Percentiles rank a stretch among this genome's conserved stretches.
phyloP scores from a whole-genome alignment of 2,113 vertebrate species.

The Baryphthengus martii region DNA sequence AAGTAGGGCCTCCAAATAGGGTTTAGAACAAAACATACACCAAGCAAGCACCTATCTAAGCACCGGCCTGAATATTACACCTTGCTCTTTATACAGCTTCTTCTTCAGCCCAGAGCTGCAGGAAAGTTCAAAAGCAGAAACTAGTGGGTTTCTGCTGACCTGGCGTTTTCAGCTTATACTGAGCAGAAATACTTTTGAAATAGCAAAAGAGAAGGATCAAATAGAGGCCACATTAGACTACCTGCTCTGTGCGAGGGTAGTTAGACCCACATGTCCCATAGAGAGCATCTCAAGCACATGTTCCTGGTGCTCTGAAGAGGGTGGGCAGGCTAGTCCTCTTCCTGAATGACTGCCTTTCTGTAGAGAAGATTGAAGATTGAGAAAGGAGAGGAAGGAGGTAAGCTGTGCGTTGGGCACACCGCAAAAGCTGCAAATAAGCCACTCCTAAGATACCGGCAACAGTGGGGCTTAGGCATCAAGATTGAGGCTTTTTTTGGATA shows the following conservation, averaged over 20 bases:
- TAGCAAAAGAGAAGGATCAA: not conserved
- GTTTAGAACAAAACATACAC: not conserved
- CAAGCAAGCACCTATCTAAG: not conserved
- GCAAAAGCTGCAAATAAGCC: not conserved
- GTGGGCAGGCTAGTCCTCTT: not conserved
- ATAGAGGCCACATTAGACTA: not conserved
- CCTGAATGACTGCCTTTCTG: not conserved
- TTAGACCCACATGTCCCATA: not conserved
- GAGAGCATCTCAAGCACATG: not conserved
- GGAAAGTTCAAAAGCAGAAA: not conserved
- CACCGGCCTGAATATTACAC: not conserved
- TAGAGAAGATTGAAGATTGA: not conserved
- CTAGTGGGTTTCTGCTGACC: not conserved
- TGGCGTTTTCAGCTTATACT: not conserved
- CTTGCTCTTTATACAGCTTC: not conserved
- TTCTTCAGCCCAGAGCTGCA: not conserved
- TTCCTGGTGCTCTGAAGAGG: not conserved
- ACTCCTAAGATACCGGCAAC: not conserved
- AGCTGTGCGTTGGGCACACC: not conserved
- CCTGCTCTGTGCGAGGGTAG: not conserved
- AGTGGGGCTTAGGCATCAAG: not conserved
- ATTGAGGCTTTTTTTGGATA: not conserved
- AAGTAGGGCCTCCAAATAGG: not conserved
- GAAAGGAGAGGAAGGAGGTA: not conserved
- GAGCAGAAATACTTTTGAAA: not conserved